Percentiles rank a stretch among this genome's conserved stretches.
Conservation (phyloP, 1,140 invertebrate species). For the Zaprionus capensis region DNA sequence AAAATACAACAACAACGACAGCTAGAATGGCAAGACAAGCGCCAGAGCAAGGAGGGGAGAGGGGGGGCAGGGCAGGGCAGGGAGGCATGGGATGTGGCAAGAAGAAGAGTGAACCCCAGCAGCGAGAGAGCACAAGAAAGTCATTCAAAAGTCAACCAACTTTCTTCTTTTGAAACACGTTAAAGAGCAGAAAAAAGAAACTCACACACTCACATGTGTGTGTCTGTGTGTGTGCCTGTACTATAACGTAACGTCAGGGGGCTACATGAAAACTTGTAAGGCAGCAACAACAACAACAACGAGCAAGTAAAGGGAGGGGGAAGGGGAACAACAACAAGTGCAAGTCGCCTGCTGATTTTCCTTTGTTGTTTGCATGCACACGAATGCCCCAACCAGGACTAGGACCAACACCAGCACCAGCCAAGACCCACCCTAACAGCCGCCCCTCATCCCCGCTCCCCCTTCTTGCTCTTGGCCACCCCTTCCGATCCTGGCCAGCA, state of each 20-base stretch:
- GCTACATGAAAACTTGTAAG: slow-evolving; percentile 38
- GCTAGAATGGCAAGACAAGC: slow-evolving; percentile 4
- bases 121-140: slow-evolving; percentile 67
- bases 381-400: slow-evolving; percentile 40
- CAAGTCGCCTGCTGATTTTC: slow-evolving; percentile 77
- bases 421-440: background rate
- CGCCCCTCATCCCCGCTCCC: background rate
- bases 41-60: background rate
- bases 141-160: slow-evolving; percentile 84
- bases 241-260: slow-evolving; percentile 22
- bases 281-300: slow-evolving; percentile 19
- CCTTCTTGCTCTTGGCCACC: background rate
- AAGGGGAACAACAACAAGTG: slow-evolving; percentile 14
- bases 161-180: slow-evolving; percentile 82
- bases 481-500: slow-evolving; percentile 15
- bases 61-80: background rate
- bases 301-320: no score
- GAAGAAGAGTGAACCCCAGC: slow-evolving; percentile 30
- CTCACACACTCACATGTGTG: slow-evolving; percentile 35
- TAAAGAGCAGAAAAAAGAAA: slow-evolving; percentile 67
- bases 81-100: slow-evolving; percentile 10
- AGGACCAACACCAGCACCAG: slow-evolving; percentile 1
- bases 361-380: slow-evolving; percentile 81
- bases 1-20: slow-evolving; percentile 56
- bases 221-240: slow-evolving; percentile 1